phyloP scores from a whole-genome alignment of 2,888 invertebrate genomes.

The Xestoiulus laeticollis region DNA sequence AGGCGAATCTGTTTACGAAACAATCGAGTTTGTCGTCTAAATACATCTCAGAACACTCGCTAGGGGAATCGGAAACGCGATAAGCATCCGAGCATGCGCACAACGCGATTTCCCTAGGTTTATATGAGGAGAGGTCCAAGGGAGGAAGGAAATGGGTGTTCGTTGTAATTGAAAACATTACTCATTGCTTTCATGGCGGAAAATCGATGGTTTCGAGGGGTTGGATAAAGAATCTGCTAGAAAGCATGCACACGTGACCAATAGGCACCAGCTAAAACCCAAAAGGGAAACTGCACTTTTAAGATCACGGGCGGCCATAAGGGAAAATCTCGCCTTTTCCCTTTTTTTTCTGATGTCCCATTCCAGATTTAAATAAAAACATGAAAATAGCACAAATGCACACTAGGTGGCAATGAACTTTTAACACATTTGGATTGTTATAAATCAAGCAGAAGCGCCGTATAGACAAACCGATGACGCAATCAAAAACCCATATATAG shows the following conservation, averaged over 20 bases:
- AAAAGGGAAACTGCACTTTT: not conserved
- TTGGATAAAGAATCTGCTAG: not conserved
- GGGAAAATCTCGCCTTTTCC: slow-evolving; percentile 17
- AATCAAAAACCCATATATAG: not conserved
- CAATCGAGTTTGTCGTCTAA: slow-evolving; percentile 3
- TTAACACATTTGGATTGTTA: not conserved
- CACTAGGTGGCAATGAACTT: not conserved
- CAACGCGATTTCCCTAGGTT: not conserved
- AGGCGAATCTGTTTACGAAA: slow-evolving; percentile 29
- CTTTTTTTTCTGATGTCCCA: not conserved
- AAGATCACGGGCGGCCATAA: not conserved
- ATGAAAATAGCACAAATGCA: not conserved
- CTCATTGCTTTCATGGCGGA: slow-evolving; percentile 15
- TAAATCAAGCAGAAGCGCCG: not conserved
- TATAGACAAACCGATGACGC: not conserved
- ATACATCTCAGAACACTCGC: not conserved
- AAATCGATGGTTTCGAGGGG: slow-evolving; percentile 34
- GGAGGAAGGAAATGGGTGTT: not conserved
- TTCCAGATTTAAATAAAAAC: not conserved
- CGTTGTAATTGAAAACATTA: slow-evolving; percentile 25
- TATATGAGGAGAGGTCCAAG: not conserved
- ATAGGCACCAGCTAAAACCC: not conserved
- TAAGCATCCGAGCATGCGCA: slow-evolving; percentile 19
- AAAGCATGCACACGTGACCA: slow-evolving; percentile 2
- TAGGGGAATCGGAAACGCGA: slow-evolving; percentile 34